Percentiles rank a stretch among this genome's conserved stretches.
These are phyloP conservation scores for Lagopus leucura DNA, from an alignment of 2,113 vertebrate species.

Conservation along the genomic window DNA sequence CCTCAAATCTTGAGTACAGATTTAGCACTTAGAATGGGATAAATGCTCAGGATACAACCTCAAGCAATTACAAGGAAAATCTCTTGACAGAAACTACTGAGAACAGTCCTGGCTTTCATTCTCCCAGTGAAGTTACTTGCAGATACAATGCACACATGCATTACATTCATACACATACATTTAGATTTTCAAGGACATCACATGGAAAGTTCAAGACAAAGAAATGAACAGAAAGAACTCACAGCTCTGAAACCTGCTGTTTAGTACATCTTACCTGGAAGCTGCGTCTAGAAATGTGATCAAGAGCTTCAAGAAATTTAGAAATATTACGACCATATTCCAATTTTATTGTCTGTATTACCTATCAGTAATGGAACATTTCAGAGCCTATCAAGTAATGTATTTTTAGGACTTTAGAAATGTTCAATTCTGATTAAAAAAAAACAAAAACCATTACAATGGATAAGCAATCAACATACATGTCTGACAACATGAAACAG, in stretches of 20 bases:
- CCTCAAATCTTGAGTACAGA: not conserved
- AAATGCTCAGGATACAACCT: not conserved
- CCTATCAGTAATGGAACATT: not conserved
- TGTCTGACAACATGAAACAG: not conserved
- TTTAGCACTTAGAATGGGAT: not conserved
- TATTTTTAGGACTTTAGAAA: not conserved
- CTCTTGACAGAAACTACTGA: not conserved
- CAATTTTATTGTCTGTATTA: not conserved
- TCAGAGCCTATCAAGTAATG: not conserved
- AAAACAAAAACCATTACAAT: not conserved
- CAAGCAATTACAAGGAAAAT: not conserved
- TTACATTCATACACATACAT: fast-evolving
- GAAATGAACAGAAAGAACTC: not conserved
- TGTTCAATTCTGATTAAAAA: not conserved
- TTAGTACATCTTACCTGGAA: not conserved
- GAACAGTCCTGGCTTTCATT: not conserved
- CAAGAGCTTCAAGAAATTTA: not conserved
- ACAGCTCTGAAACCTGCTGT: not conserved
- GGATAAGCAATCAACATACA: not conserved
- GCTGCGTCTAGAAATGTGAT: not conserved
- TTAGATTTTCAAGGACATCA: not conserved
- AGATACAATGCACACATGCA: not conserved
- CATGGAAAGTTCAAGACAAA: not conserved
- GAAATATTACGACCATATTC: not conserved
- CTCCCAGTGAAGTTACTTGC: not conserved